Evolutionary conservation across 1,140 invertebrate genomes (phyloP).

Genomic region (Drosophila murphyi): DNA sequence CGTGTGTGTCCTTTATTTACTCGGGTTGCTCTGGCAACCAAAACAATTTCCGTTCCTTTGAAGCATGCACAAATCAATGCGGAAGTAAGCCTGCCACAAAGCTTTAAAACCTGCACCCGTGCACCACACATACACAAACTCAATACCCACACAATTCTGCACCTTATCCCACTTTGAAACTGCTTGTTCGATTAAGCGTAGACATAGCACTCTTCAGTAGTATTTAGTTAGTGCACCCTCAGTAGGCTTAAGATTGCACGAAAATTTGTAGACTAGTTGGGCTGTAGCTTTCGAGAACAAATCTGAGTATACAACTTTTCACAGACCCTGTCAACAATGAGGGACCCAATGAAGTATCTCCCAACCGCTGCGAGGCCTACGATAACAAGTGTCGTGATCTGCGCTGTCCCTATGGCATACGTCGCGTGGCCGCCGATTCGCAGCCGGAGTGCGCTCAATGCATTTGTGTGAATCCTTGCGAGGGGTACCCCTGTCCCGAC

Average conservation of each 20-base stretch:
- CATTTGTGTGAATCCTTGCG: slow-evolving; percentile 91
- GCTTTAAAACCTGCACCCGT: slow-evolving; percentile 23
- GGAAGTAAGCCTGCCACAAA: slow-evolving; percentile 84
- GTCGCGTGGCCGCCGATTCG: slow-evolving; percentile 87
- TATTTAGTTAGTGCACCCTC: slow-evolving; percentile 60
- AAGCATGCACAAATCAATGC: slow-evolving; percentile 88
- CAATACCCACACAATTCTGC: slow-evolving; percentile 39
- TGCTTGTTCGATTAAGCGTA: slow-evolving; percentile 57
- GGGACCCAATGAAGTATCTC: slow-evolving; percentile 50
- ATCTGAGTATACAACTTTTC: background rate
- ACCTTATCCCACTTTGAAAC: slow-evolving; percentile 43
- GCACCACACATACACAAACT: slow-evolving; percentile 46
- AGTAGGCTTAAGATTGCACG: slow-evolving; percentile 67
- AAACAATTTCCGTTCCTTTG: slow-evolving; percentile 91
- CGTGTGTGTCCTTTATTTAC: slow-evolving; percentile 91
- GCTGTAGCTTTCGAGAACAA: background rate
- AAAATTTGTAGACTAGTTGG: slow-evolving; percentile 9
- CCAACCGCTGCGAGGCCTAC: slow-evolving; percentile 85
- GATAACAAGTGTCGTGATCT: slow-evolving; percentile 87
- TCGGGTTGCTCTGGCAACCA: slow-evolving; percentile 92
- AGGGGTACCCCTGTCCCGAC: slow-evolving; percentile 86
- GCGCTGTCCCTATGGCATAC: slow-evolving; percentile 91
- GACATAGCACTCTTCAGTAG: slow-evolving; percentile 31
- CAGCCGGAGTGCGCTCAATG: slow-evolving; percentile 89
- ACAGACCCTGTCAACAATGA: slow-evolving; percentile 58